Evolutionary conservation across 1,140 invertebrate species (phyloP), one percentile per base, ranked within the genome.

Genomic region (Apolygus lucorum): DNA sequence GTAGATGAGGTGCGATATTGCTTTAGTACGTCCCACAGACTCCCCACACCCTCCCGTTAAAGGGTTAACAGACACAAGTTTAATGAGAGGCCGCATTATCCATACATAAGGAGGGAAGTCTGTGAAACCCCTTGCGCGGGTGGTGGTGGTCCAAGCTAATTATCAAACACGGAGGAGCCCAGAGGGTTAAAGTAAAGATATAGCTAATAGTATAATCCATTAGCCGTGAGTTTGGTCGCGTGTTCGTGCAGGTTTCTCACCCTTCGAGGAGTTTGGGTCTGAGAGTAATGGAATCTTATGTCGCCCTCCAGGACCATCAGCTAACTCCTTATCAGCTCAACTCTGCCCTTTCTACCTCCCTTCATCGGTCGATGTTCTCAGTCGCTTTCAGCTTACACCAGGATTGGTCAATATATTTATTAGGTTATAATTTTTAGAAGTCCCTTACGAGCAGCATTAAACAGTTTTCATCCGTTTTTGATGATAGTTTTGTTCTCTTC

Each of bases 161-260:
- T 59, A 59, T 59, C 54, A 59, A 59, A 8, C 11, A 24, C 2
- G 22, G 13, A 59, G 22, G 54, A 8, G 34, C 4, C 8, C 8
- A 22, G 22, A 21, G 8, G 11, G 54, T 59, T 59, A 11, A 59
- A 59, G 13, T 59, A 59, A 21, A 59, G 54, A 59, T 59, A 59
- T 59, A 59, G 54, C 54, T 59, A 59, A 59, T 59, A 59, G 54
- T 59, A 59, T 59, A 59, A 59, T 59, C 54, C 54, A 59, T 59
- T 59, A 59, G 54, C 4, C 54, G 54, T 14, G 54, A 59, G 54
- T 59, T 59, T 59, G 22, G 54, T 4, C 4, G 54, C n/a, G 54
- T 24, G 11, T 59, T 17, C 4, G 54, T 59, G 54, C 54, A 59
- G 54, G 54, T 59, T 59, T 21, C 54, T 59, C 54, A 59, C 22